Evolutionary conservation across 2,797 vertebrate genomes (phyloP).

Genomic region (Manis crassicaudata): DNA sequence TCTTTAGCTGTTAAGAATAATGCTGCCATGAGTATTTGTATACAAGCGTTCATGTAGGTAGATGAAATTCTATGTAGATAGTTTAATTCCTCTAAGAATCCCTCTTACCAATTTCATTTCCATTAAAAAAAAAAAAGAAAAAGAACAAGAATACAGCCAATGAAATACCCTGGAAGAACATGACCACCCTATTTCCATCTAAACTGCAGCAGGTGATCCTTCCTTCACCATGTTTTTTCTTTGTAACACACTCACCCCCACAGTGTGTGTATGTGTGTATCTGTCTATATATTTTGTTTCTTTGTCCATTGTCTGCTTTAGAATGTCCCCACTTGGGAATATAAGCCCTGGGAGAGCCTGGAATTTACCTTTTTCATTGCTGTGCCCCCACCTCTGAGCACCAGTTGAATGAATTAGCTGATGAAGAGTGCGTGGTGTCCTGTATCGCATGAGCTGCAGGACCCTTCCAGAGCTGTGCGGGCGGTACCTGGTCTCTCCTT

Average conservation of each 20-base stretch:
- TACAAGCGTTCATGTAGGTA: background rate
- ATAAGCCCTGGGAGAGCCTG: background rate
- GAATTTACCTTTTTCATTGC: background rate
- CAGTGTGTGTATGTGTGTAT: accelerated
- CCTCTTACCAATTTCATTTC: background rate
- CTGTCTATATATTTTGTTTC: background rate
- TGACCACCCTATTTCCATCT: background rate
- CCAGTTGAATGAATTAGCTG: background rate
- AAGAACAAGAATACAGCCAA: background rate
- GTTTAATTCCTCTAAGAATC: too few species aligned
- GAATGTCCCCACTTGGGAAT: background rate
- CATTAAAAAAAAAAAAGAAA: background rate
- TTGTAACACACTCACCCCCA: background rate
- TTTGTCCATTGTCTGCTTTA: background rate
- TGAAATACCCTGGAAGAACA: background rate
- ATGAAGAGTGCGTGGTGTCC: background rate
- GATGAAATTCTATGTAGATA: background rate
- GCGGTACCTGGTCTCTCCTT: background rate
- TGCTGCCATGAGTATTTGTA: background rate
- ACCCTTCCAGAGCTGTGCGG: background rate
- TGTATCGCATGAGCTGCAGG: background rate
- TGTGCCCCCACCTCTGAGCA: background rate
- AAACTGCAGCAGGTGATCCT: background rate
- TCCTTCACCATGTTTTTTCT: background rate
- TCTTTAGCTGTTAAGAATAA: background rate